Base-by-base conservation (phyloP, 2,888 invertebrate genomes). In the Hoplodrina ambigua region DNA sequence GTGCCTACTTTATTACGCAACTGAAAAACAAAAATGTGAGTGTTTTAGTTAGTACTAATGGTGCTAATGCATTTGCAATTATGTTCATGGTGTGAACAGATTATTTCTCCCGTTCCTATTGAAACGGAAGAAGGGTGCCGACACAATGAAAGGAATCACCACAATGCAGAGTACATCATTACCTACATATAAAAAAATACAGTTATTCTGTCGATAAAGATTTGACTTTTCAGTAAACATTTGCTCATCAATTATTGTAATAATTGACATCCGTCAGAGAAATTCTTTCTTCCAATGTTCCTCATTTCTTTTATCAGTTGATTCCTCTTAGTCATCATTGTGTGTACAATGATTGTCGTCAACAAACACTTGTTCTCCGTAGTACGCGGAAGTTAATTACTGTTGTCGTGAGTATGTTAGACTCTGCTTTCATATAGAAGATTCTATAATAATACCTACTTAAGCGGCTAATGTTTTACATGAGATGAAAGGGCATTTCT, bases 301-400 rank as follows among this genome's bases (percentile, higher is more conserved):
- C 84, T 80, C 82, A 69, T 86, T 89, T 87, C 78, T 86, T 86
- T 82, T 73, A 78, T 75, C 67, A 70, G 73, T 58, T 56, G 71
- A 82, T 82, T 83, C 81, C 72, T 66, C 70, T 80, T 79, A 80
- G 19, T 58, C 58, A 65, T 71, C 65, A 76, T 80, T 84, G 80
- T 86, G 78, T 81, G 81, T 69, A 69, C 64, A 73, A 72, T 75
- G 59, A 75, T 81, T 78, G 77, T 76, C 69, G 72, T 71, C 72
- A 68, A 58, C 75, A 68, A 71, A 72, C 70, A 71, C 70, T 80
- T 73, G 49, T 82, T 83, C 78, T 72, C n/a, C 52, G 80, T 81
- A 81, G 57, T 63, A 72, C 72, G 71, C 82, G 87, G 86, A 88
- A 87, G 86, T 64, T 81, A 79, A 82, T 79, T 82, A 80, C 70